phyloP scores from a whole-genome alignment of 2,113 vertebrate genomes.

The Larimichthys polyactis region DNA sequence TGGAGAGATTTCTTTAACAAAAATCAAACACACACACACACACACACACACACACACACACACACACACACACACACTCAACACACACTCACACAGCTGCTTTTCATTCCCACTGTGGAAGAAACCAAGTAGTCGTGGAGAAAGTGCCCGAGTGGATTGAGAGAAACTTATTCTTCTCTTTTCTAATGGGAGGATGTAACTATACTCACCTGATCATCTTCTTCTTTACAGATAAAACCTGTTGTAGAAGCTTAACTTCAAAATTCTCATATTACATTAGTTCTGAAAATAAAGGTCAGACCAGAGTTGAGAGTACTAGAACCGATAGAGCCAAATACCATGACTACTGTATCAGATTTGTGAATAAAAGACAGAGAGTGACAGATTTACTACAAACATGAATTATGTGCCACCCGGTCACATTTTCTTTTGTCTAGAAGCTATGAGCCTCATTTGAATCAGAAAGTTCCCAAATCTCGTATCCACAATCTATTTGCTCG shows the following conservation, averaged over 20 bases:
- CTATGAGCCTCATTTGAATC: too few relatives aligned
- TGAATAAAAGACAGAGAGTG: background rate
- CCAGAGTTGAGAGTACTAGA: background rate
- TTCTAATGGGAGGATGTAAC: background rate
- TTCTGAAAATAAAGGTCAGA: background rate
- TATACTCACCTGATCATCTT: background rate
- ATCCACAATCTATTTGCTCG: background rate
- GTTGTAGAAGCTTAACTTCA: background rate
- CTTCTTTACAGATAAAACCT: background rate
- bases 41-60: background rate
- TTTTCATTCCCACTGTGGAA: background rate
- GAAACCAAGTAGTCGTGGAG: background rate
- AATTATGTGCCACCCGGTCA: background rate
- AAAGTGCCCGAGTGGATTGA: background rate
- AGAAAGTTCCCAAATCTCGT: background rate
- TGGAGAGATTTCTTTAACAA: slow-evolving; percentile 33
- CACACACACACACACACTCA: slow-evolving; percentile 14
- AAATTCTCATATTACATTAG: background rate
- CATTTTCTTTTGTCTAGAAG: too few relatives aligned
- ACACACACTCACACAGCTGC: slow-evolving; percentile 1
- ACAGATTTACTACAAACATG: background rate
- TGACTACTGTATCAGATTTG: background rate
- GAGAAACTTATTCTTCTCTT: background rate
- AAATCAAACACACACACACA: background rate
- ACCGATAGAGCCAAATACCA: background rate